phyloP scores from a whole-genome alignment of 2,888 invertebrate species.

The Peribatodes rhomboidaria region DNA sequence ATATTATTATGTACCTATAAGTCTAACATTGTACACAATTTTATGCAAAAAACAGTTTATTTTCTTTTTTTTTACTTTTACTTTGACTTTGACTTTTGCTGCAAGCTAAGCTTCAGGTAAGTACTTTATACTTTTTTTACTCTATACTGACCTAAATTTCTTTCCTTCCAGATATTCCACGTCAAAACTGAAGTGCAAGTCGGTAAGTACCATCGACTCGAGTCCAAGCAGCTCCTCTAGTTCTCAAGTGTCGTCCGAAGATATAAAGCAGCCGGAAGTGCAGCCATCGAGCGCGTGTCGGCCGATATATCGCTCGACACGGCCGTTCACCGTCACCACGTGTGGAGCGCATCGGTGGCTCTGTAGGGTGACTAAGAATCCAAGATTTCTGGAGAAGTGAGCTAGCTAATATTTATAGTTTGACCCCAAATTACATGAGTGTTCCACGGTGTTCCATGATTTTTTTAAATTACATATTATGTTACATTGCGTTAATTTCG shows the following conservation, averaged over 20 bases:
- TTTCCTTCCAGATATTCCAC: conserved; percentile 22
- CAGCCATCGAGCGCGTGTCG: conserved; percentile 31
- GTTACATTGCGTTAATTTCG: too few species aligned
- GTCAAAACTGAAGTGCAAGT: not conserved
- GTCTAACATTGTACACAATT: too few species aligned
- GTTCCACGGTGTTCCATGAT: too few species aligned
- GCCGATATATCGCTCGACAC: conserved; percentile 73
- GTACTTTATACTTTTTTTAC: not conserved
- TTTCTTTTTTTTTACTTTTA: too few species aligned
- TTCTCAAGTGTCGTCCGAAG: conserved; percentile 13
- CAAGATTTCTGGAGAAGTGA: conserved; percentile 1
- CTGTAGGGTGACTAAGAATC: conserved; percentile 49
- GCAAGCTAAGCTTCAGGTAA: too few species aligned
- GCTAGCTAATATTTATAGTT: too few species aligned
- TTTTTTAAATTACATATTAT: too few species aligned
- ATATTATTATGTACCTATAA: too few species aligned
- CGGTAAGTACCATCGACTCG: conserved; percentile 16
- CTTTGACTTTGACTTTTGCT: too few species aligned
- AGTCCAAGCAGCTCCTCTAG: not conserved
- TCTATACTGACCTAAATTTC: not conserved
- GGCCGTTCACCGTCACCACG: conserved; percentile 68
- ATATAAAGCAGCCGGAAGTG: conserved; percentile 54
- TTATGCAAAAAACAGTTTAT: too few species aligned
- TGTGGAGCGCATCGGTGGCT: conserved; percentile 45
- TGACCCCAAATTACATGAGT: too few species aligned